These are phyloP conservation scores for Siniperca scherzeri DNA, from an alignment of 2,797 vertebrate genomes.

Conservation along the genomic window DNA sequence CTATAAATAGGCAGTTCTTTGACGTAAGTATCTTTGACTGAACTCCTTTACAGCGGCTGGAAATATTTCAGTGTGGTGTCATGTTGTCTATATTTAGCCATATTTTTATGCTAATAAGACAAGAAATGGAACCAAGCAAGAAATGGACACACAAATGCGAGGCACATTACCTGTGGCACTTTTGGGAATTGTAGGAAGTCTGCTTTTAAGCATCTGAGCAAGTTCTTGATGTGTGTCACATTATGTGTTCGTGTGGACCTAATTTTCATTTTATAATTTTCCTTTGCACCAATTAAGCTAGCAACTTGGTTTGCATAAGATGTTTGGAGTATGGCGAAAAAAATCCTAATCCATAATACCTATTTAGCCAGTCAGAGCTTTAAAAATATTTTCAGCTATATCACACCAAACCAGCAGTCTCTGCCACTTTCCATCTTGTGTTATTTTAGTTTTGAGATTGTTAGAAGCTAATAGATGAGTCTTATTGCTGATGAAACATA, in stretches of 20 bases:
- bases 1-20: background rate
- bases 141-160: background rate
- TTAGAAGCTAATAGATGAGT: background rate
- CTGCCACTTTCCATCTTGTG: background rate
- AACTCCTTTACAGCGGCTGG: background rate
- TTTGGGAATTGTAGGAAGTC: background rate
- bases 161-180: background rate
- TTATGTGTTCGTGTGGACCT: background rate
- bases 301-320: background rate
- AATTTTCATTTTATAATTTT: background rate
- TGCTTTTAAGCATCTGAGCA: background rate
- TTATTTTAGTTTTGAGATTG: background rate
- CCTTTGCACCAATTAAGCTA: background rate
- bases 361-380: background rate
- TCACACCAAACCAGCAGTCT: background rate
- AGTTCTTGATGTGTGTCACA: background rate
- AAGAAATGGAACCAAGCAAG: background rate
- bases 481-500: background rate
- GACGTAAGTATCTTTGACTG: background rate
- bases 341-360: background rate
- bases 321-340: background rate
- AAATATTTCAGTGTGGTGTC: background rate
- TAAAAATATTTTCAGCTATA: background rate
- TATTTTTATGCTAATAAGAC: background rate
- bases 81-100: background rate